These are phyloP conservation scores for Scatophagus argus DNA, from an alignment of 2,113 vertebrate genomes.

Conservation along the genomic window DNA sequence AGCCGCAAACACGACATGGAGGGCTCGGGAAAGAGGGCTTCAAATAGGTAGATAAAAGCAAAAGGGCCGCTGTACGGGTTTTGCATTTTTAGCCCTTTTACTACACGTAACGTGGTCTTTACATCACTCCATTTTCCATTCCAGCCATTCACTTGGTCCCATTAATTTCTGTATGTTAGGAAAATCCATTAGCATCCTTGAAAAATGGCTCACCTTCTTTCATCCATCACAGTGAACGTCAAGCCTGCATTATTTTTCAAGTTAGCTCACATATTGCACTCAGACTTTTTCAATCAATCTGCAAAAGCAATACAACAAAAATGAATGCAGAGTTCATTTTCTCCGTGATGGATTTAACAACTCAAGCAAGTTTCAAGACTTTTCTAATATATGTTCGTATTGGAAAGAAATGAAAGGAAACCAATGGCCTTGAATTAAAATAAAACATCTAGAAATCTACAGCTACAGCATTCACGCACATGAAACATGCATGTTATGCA, in stretches of 20 bases:
- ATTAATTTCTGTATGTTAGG: not conserved
- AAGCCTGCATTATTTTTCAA: not conserved
- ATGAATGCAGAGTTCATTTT: not conserved
- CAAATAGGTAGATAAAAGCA: conserved; percentile 87
- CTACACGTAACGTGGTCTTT: not conserved
- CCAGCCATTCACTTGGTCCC: not conserved
- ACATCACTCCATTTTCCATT: not conserved
- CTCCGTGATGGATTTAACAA: conserved; percentile 2
- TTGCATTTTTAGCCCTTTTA: not conserved
- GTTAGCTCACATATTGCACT: not conserved
- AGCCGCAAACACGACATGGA: conserved; percentile 94
- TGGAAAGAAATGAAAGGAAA: not conserved
- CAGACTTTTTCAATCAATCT: not conserved
- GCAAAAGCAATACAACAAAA: not conserved
- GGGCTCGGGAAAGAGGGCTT: conserved; percentile 90
- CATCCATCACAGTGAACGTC: not conserved
- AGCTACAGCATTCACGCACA: not conserved
- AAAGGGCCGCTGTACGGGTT: not conserved
- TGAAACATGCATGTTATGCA: not conserved
- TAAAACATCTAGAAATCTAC: not conserved
- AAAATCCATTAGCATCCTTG: not conserved
- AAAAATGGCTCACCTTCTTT: not conserved
- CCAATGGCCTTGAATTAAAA: not conserved
- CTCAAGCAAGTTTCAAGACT: not conserved
- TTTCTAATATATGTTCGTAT: not conserved